Percentiles rank a stretch among this genome's conserved stretches.
These are phyloP conservation scores for Cephus nigrinus DNA, from an alignment of 2,888 invertebrate genomes.

Conservation along the genomic window DNA sequence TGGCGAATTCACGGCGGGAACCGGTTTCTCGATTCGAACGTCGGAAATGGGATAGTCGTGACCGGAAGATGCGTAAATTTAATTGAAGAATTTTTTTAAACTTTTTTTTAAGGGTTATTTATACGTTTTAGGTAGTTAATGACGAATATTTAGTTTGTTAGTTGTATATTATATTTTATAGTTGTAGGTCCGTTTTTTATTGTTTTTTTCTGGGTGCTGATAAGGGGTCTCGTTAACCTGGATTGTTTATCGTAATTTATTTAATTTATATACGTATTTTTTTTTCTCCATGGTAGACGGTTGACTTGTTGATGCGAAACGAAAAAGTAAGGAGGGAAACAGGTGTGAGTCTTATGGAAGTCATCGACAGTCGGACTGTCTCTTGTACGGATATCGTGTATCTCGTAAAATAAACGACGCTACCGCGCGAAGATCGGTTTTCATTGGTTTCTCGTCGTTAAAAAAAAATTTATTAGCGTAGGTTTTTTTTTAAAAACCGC, in stretches of 20 bases:
- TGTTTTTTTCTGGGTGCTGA: neutral
- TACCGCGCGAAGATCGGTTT: neutral
- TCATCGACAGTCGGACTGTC: neutral
- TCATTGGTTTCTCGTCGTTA: neutral
- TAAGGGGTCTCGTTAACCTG: neutral
- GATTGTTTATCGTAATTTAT: no score
- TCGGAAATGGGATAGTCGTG: neutral
- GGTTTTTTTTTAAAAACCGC: neutral
- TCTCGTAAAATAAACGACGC: neutral
- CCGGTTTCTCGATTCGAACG: neutral
- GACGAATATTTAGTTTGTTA: neutral
- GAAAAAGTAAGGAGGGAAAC: neutral
- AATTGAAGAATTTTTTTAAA: neutral
- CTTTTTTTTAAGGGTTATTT: neutral
- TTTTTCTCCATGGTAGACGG: neutral
- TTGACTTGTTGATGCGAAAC: neutral
- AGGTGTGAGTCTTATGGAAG: neutral
- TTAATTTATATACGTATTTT: no score
- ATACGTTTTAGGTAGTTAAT: neutral
- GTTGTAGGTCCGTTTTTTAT: neutral
- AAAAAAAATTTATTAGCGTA: neutral
- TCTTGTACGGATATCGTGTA: neutral
- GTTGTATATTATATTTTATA: neutral
- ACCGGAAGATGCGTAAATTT: neutral
- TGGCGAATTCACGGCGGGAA: neutral